Evolutionary conservation across 2,888 invertebrate genomes (phyloP).

Genomic region (Sesia bembeciformis): DNA sequence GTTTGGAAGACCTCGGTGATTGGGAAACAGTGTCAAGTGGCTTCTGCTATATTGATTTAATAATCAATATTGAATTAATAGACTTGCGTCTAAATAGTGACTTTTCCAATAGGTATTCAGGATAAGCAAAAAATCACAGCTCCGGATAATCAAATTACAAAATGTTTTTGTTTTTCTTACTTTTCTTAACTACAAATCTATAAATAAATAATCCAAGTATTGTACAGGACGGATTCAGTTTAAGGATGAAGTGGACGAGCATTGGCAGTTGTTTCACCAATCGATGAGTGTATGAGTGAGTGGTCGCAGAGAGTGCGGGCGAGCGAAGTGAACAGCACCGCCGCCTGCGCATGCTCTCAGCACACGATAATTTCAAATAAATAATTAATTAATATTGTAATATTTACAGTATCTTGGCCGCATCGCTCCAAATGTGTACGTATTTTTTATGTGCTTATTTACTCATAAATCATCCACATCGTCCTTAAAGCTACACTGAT

Average conservation of each 20-base stretch:
- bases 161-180: conserved; percentile 57
- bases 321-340: too few relatives aligned
- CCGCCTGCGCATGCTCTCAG: background rate
- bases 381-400: conserved; percentile 20
- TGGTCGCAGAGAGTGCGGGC: too few relatives aligned
- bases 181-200: conserved; percentile 56
- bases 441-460: conserved; percentile 9
- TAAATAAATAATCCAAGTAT: conserved; percentile 69
- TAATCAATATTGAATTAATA: background rate
- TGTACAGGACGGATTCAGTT: conserved; percentile 57
- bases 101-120: conserved; percentile 25
- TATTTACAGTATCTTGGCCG: conserved; percentile 24
- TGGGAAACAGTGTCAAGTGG: conserved; percentile 19
- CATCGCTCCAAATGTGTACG: conserved; percentile 3
- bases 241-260: conserved; percentile 49
- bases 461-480: conserved; percentile 32
- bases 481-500: conserved; percentile 40
- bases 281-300: background rate
- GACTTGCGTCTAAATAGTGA: background rate
- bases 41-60: background rate
- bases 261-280: background rate
- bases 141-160: conserved; percentile 70
- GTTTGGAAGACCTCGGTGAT: conserved; percentile 34
- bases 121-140: conserved; percentile 72
- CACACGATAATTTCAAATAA: conserved; percentile 13